Evolutionary conservation across 2,888 invertebrate genomes (phyloP).

Genomic region (Fragum whitleyi): DNA sequence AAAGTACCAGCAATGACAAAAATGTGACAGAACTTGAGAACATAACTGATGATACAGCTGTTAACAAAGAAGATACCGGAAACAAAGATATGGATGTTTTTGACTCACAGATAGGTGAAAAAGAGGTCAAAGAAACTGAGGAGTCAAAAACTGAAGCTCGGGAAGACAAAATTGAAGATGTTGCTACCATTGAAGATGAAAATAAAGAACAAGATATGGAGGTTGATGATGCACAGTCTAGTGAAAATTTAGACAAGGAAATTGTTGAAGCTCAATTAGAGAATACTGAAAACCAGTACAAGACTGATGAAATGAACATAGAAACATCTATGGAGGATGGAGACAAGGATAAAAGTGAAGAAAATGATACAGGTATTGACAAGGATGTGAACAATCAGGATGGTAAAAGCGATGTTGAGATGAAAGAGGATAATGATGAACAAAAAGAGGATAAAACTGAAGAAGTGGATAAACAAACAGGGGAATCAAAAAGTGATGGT

Average conservation of each 20-base stretch:
- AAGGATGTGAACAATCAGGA: conserved; percentile 3
- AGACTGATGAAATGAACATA: neutral
- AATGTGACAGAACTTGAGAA: neutral
- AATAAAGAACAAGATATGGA: conserved; percentile 25
- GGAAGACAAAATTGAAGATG: conserved; percentile 15
- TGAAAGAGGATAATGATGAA: neutral
- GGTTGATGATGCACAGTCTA: neutral
- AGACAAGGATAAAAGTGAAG: neutral
- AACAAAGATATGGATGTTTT: too few relatives aligned
- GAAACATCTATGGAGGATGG: neutral
- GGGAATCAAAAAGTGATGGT: neutral
- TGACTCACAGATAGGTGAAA: neutral
- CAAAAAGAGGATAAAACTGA: conserved; percentile 5
- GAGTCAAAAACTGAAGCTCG: neutral
- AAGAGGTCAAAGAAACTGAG: conserved; percentile 1
- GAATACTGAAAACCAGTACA: neutral
- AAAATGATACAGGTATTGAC: conserved; percentile 2
- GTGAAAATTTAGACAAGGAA: neutral
- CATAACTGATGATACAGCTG: neutral
- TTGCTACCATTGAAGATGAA: conserved; percentile 30
- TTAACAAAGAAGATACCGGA: too few relatives aligned
- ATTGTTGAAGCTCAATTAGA: neutral
- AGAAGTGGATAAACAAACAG: neutral
- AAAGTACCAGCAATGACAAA: neutral
- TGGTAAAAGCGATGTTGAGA: neutral